These are phyloP conservation scores for Halictus ligatus DNA, from an alignment of 2,888 invertebrate genomes.

Conservation along the genomic window DNA sequence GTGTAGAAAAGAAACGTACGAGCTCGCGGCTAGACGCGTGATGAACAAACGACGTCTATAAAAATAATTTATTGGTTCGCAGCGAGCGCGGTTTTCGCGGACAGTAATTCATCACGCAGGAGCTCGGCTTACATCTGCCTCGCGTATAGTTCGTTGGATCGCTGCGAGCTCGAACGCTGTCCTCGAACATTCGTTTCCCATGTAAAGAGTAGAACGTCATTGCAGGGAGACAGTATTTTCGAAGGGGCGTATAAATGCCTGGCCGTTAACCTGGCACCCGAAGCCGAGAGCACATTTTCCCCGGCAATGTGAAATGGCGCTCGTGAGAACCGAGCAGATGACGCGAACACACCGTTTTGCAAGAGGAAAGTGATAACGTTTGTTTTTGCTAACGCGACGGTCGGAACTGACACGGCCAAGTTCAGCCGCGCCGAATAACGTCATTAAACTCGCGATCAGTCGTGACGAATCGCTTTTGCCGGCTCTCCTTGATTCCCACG, in stretches of 20 bases:
- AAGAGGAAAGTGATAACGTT: neutral
- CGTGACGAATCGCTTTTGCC: neutral
- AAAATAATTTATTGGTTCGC: slow-evolving; percentile 40
- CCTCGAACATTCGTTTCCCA: slow-evolving; percentile 31
- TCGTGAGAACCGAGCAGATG: slow-evolving; percentile 40
- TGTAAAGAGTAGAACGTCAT: slow-evolving; percentile 34
- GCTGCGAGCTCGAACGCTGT: slow-evolving; percentile 10
- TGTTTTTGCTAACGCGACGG: too few relatives aligned
- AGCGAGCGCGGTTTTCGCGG: neutral
- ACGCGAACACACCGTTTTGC: slow-evolving; percentile 25
- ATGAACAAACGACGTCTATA: slow-evolving; percentile 37
- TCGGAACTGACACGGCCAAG: neutral
- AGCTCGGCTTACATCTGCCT: slow-evolving; percentile 33
- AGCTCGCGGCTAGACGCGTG: neutral
- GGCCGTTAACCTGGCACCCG: slow-evolving; percentile 11
- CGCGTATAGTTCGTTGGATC: slow-evolving; percentile 23
- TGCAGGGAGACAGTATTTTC: slow-evolving; percentile 23
- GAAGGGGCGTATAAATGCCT: slow-evolving; percentile 36
- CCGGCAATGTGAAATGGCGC: neutral
- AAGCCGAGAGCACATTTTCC: slow-evolving; percentile 22
- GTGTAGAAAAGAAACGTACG: neutral
- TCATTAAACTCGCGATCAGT: neutral
- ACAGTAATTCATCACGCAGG: slow-evolving; percentile 28
- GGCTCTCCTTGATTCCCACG: neutral
- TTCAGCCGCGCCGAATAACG: neutral